These are phyloP conservation scores for Pristionchus mayeri DNA, from an alignment of 2,888 invertebrate genomes.

Conservation along the genomic window DNA sequence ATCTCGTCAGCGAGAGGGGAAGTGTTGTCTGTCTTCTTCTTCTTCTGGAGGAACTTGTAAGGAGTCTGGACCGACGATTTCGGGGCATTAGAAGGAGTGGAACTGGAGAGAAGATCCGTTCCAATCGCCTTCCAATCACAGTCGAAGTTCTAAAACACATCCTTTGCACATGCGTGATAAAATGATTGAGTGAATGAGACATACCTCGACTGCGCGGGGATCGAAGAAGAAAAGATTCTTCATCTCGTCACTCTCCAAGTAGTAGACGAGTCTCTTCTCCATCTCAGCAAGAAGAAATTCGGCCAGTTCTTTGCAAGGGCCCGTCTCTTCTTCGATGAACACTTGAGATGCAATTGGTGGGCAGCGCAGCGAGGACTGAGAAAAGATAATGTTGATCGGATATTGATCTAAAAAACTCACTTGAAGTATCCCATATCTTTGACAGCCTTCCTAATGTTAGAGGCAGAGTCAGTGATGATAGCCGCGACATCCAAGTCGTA, in stretches of 20 bases:
- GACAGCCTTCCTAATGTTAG: background rate
- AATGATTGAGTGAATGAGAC: too few relatives aligned
- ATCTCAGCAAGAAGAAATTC: background rate
- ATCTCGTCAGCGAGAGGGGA: too few relatives aligned
- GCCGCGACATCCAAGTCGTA: constrained; percentile 6
- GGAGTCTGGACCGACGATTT: too few relatives aligned
- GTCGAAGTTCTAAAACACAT: too few relatives aligned
- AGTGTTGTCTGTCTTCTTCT: too few relatives aligned
- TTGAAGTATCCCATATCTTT: background rate
- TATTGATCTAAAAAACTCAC: background rate
- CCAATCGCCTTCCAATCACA: too few relatives aligned
- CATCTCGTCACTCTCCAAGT: constrained; percentile 12
- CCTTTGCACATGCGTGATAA: too few relatives aligned
- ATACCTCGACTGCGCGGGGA: background rate
- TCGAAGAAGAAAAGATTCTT: constrained; percentile 25
- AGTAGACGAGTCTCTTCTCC: constrained; percentile 26
- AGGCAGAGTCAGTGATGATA: background rate
- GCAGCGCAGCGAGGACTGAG: background rate
- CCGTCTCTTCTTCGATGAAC: background rate
- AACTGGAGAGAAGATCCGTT: too few relatives aligned
- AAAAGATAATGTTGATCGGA: background rate
- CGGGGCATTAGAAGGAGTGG: too few relatives aligned
- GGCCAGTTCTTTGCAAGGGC: background rate
- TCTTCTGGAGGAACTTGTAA: too few relatives aligned
- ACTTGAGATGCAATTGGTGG: too few relatives aligned